Base-by-base conservation (phyloP, 2,797 vertebrate genomes). In the Schizothorax lantsangensis region DNA sequence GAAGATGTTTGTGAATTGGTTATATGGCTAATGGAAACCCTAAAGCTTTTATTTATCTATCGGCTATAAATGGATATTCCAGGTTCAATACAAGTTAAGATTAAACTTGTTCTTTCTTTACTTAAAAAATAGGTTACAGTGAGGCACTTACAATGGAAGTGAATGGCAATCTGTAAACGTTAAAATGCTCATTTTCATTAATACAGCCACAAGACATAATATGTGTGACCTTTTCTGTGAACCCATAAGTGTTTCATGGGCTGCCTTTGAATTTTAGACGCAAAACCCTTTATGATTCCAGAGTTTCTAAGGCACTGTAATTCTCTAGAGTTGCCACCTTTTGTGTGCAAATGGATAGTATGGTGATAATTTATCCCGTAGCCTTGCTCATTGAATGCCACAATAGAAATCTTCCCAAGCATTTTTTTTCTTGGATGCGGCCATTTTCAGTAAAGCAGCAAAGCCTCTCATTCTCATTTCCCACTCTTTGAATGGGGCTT, bases 381-480 rank as follows among this genome's bases (percentile, higher is more conserved):
- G 71, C 81, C 33, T 19, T 66, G 15, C 59, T 84, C 54, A 38
- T 68, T 79, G 75, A 69, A 45, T 57, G 45, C 38, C 33, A 68
- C 80, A 86, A 80, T 54, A 83, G 54, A 86, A 73, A 30, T 43
- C 38, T 74, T 19, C 47, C 33, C 17, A 73, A 7, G 68, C 40
- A 14, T 64, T 81, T 83, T 52, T 64, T 82, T 71, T 71, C 21
- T 71, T 49, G 15, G 9, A 71, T 19, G 15, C 19, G 64, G 36
- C 68, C 49, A 30, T 80, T 40, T 59, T 85, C 57, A 64, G 57
- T 49, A 75, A 75, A 64, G 33, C 52, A 38, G 68, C 69, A 81
- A 64, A 75, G 71, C 69, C 43, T 74, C 69, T 86, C 49, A 57
- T 85, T 80, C 79, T 81, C 79, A 54, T 81, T 47, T 81, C 45